Evolutionary conservation across 1,140 invertebrate species (phyloP), one percentile per base, ranked within the genome.

Genomic region (Periplaneta americana): DNA sequence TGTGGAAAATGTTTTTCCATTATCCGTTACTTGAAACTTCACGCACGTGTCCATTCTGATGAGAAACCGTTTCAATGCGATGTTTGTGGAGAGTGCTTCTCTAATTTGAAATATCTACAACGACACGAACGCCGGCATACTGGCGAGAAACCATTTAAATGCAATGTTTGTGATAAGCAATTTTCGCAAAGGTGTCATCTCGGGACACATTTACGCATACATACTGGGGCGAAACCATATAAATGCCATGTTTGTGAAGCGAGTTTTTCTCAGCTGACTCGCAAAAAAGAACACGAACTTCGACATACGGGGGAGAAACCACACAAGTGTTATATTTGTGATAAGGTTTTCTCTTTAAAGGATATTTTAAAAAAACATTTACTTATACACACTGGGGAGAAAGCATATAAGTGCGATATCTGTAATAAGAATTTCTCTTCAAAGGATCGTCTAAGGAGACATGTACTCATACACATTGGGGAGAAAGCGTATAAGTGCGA

Each of bases 401-500:
- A 84, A 74, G 83, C 83, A 10, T 85, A 84, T 76, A 82, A 82
- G 75, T 85, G 84, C 82, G 76, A 83, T 6, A 80, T 83, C 35
- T 85, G 84, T 83, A 82, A 83, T 77, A 81, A 82, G 31, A 31
- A n/a, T 48, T 79, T 79, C 32, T 32, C 2, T 32, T 57, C 33
- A 37, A 79, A 79, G 31, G 34, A 35, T 32, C n/a, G 33, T 31
- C 36, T 79, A 10, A 78, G 78, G 31, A 83, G 82, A 74, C 84
- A 85, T 81, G 39, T 66, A 28, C 78, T 83, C 28, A 83, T 81
- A 77, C 84, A 85, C 80, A 83, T 83, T 74, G 84, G 82, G 36
- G 83, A 82, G 35, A 85, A 85, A 78, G 83, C 83, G 5, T 85
- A 83, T 74, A 82, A 83, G 28, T 85, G 84, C 81, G 81, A 82